These are phyloP conservation scores for Gisinianus flammeolus DNA, from an alignment of 2,888 invertebrate species.

Conservation along the genomic window DNA sequence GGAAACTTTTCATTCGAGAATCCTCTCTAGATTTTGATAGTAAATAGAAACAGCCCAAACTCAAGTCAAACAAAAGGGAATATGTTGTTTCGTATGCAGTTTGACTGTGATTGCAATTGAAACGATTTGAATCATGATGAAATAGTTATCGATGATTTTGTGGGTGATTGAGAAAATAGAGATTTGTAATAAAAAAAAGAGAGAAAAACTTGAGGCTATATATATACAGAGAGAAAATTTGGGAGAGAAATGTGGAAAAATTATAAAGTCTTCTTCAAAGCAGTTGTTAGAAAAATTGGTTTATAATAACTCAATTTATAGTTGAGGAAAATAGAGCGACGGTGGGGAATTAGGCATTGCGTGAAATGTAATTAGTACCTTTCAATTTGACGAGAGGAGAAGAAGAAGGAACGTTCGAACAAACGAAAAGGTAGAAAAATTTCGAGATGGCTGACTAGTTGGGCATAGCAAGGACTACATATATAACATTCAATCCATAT, in stretches of 20 bases:
- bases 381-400: slow-evolving; percentile 59
- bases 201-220: not conserved
- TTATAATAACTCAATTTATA: slow-evolving; percentile 59
- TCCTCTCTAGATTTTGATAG: too few relatives aligned
- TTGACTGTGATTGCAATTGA: too few relatives aligned
- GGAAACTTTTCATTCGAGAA: too few relatives aligned
- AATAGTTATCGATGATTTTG: too few relatives aligned
- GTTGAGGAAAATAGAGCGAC: slow-evolving; percentile 36
- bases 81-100: too few relatives aligned
- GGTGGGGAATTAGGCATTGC: slow-evolving; percentile 59
- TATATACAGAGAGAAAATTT: not conserved
- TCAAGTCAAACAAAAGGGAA: too few relatives aligned
- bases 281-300: slow-evolving; percentile 58
- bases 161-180: not conserved
- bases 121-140: too few relatives aligned
- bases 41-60: too few relatives aligned
- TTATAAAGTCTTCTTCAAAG: slow-evolving; percentile 34
- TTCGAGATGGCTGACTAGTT: not conserved
- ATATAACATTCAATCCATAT: not conserved
- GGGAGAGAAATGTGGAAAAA: slow-evolving; percentile 21
- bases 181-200: slow-evolving; percentile 11
- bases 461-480: not conserved
- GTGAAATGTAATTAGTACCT: slow-evolving; percentile 60
- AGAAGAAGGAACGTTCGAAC: slow-evolving; percentile 8
- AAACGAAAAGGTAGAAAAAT: not conserved